phyloP scores from a whole-genome alignment of 1,140 invertebrate genomes.

The Ctenoplectra terminalis region DNA sequence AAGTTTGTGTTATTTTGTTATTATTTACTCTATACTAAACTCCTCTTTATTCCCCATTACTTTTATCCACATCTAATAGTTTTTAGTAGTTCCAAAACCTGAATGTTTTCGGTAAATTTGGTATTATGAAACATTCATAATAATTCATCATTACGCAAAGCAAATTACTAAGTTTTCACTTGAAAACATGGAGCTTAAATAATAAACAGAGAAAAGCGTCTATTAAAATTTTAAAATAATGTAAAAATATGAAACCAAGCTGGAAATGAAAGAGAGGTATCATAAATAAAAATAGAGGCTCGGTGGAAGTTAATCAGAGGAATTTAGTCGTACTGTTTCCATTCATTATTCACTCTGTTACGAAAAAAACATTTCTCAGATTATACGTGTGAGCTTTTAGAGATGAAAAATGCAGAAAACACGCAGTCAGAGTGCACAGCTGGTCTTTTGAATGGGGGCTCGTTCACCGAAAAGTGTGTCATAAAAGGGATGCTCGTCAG shows the following conservation, averaged over 20 bases:
- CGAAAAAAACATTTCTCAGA: slow-evolving; percentile 25
- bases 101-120: too few relatives aligned
- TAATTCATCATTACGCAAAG: too few relatives aligned
- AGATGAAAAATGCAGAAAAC: slow-evolving; percentile 31
- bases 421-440: slow-evolving; percentile 11
- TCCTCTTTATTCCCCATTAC: too few relatives aligned
- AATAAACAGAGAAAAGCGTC: not conserved
- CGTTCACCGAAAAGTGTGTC: slow-evolving; percentile 17
- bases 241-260: not conserved
- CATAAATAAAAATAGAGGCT: not conserved
- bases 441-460: slow-evolving; percentile 7
- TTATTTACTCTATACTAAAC: too few relatives aligned
- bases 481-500: slow-evolving; percentile 41
- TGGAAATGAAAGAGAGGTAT: too few relatives aligned
- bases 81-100: too few relatives aligned
- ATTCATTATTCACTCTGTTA: slow-evolving; percentile 14
- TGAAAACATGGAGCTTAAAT: too few relatives aligned
- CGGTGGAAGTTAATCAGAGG: slow-evolving; percentile 7
- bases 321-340: slow-evolving; percentile 5
- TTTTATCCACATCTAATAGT: too few relatives aligned
- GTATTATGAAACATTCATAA: too few relatives aligned
- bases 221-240: not conserved
- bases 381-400: slow-evolving; percentile 25
- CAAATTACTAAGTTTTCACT: too few relatives aligned
- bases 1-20: too few relatives aligned